Conservation (phyloP, 2,888 invertebrate genomes). For the Drosophila nr. medialis region DNA sequence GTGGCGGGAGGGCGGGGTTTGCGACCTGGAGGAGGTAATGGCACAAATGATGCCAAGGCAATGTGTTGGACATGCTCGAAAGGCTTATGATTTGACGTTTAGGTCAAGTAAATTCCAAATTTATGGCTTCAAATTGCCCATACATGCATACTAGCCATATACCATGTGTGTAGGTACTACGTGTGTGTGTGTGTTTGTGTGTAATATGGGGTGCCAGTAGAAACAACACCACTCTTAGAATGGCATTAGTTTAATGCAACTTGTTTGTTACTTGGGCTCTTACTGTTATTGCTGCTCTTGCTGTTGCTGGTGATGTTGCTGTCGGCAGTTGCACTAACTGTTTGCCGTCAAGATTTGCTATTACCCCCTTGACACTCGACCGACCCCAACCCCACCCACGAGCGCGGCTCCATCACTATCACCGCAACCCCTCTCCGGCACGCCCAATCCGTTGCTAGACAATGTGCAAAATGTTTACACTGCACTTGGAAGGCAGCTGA, state of each 20-base stretch:
- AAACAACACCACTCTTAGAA: slow-evolving; percentile 16
- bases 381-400: not conserved
- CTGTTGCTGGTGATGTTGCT: slow-evolving; percentile 6
- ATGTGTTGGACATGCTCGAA: slow-evolving; percentile 20
- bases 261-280: not conserved
- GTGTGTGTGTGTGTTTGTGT: not conserved
- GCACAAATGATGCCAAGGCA: slow-evolving; percentile 31
- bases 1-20: not conserved
- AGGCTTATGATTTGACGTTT: slow-evolving; percentile 41
- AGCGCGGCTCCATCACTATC: not conserved
- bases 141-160: not conserved
- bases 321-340: slow-evolving; percentile 29
- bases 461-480: slow-evolving; percentile 65
- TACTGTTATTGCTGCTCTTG: not conserved
- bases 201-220: not conserved
- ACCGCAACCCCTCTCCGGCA: slow-evolving; percentile 4
- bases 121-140: slow-evolving; percentile 18
- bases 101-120: slow-evolving; percentile 24
- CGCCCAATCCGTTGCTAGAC: slow-evolving; percentile 30
- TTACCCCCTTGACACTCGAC: not conserved
- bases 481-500: slow-evolving; percentile 54
- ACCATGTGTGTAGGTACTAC: not conserved
- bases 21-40: slow-evolving; percentile 3
- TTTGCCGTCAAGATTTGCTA: slow-evolving; percentile 16
- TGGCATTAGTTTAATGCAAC: slow-evolving; percentile 4